Evolutionary conservation across 1,140 invertebrate species (phyloP), one percentile per base, ranked within the genome.

Genomic region (Leguminivora glycinivorella): DNA sequence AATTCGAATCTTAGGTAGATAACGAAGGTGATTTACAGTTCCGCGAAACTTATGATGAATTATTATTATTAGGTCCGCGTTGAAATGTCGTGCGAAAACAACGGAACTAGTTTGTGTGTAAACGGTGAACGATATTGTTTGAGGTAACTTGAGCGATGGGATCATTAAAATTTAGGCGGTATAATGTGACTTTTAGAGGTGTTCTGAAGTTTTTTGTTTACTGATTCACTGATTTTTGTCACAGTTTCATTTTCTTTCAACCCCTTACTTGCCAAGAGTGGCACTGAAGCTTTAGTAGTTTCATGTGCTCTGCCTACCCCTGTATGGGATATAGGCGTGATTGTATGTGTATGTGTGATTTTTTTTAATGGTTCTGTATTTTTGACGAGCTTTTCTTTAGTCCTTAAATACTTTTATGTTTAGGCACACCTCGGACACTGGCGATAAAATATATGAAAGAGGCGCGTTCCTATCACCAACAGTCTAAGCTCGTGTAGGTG

Each of bases 121-220:
- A 22, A 17, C 26, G 29, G 19, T 63, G 58, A 34, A 63, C 24
- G 43, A 52, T 60, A 22, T 70, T 40, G 26, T 60, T 47, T 26
- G 34, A 26, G 43, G 56, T 4, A 69, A 1, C n/a, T 26, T 67
- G 12, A 67, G 24, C 17, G n/a, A 34, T 29, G n/a, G 24, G 7
- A 26, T 66, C 10, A 72, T 70, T 31, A 63, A 60, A n/a, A 26
- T 26, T 10, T 26, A 29, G 22, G 56, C 4, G 12, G 56, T 29
- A 7, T 26, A 14, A 17, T 26, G 12, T 14, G 56, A 56, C 7
- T 56, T 60, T n/a, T 26, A 4, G 6, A n/a, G 56, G n/a, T 60
- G 34, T 14, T 60, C 1, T n/a, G 24, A 26, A 14, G 4, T 29
- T 78, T 75, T 3, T 91, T 38, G 19, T 22, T 22, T 22, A 5